Percentiles rank a stretch among this genome's conserved stretches.
Conservation (phyloP, 2,113 vertebrate genomes). For the Lepus americanus region DNA sequence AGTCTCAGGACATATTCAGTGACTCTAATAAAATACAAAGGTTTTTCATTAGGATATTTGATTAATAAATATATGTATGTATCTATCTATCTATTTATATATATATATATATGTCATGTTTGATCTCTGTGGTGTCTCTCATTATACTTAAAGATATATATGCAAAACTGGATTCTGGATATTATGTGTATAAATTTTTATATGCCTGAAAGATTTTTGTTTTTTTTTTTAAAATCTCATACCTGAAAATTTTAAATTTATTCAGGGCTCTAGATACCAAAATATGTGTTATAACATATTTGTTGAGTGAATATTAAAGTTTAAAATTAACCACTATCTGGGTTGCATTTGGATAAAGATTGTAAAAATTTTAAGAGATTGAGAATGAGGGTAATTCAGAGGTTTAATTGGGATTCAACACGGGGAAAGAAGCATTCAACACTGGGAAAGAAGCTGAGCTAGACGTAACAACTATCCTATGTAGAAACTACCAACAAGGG, state of each 20-base stretch:
- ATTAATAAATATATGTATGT: no score
- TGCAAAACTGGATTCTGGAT: background rate
- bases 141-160: background rate
- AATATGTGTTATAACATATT: constrained; percentile 1
- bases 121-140: background rate
- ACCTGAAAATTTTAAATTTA: background rate
- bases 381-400: background rate
- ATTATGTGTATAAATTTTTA: background rate
- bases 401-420: background rate
- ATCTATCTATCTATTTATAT: no score
- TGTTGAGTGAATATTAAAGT: background rate
- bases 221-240: no score
- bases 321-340: background rate
- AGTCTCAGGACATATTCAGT: background rate
- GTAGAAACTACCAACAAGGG: background rate
- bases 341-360: background rate
- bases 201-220: background rate
- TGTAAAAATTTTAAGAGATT: background rate
- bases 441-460: background rate
- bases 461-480: accelerated
- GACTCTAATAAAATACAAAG: no score
- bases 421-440: no score
- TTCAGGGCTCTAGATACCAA: background rate
- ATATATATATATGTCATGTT: background rate
- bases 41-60: no score